These are phyloP conservation scores for Trichoplusia ni DNA, from an alignment of 1,140 invertebrate genomes.

Conservation along the genomic window DNA sequence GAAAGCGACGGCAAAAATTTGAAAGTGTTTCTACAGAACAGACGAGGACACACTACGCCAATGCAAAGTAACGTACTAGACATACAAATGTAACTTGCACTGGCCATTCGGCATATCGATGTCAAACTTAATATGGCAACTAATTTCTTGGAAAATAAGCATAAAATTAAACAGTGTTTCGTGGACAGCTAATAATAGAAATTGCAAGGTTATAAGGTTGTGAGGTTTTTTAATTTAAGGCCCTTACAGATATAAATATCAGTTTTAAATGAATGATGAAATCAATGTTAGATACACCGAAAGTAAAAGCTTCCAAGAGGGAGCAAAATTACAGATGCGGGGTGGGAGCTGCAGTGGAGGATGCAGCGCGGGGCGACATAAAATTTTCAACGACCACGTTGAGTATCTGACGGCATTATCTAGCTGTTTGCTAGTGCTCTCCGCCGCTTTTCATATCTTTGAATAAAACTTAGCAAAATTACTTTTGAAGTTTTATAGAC, in stretches of 20 bases:
- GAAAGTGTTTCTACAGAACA: slow-evolving; percentile 56
- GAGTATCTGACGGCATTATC: slow-evolving; percentile 75
- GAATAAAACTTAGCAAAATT: slow-evolving; percentile 62
- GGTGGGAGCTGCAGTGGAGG: slow-evolving; percentile 59
- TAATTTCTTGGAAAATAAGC: too few species aligned
- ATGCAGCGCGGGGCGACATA: slow-evolving; percentile 73
- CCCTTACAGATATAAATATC: too few species aligned
- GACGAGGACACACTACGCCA: slow-evolving; percentile 53
- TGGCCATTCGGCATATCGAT: slow-evolving; percentile 60
- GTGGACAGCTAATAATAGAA: too few species aligned
- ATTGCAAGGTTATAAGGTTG: too few species aligned
- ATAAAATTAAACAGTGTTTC: too few species aligned
- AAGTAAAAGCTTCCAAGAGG: slow-evolving; percentile 39
- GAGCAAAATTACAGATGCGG: slow-evolving; percentile 46
- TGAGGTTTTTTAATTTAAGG: too few species aligned
- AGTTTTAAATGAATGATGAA: not conserved
- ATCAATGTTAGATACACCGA: slow-evolving; percentile 14
- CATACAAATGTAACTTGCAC: slow-evolving; percentile 63
- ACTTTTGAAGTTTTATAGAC: slow-evolving; percentile 20
- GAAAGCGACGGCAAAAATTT: slow-evolving; percentile 60
- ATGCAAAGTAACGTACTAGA: slow-evolving; percentile 52
- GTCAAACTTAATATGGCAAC: too few species aligned
- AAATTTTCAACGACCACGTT: slow-evolving; percentile 75
- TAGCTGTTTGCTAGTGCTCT: slow-evolving; percentile 74
- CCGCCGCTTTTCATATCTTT: slow-evolving; percentile 71